phyloP scores from a whole-genome alignment of 1,140 invertebrate species.

The Penaeus japonicus region DNA sequence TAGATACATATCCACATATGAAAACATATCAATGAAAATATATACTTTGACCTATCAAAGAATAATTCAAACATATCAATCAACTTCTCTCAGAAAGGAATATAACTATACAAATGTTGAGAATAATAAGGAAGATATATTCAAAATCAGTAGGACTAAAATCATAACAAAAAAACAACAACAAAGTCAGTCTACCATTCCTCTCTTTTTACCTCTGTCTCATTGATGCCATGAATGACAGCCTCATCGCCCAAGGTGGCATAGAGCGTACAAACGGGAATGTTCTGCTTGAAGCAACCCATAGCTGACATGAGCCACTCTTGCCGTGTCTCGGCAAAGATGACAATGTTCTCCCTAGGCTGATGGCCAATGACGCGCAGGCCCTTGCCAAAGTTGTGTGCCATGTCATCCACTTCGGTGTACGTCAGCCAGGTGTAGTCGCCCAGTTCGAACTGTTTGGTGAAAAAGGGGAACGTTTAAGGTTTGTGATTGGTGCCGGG shows the following conservation, averaged over 20 bases:
- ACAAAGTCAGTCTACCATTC: too few species aligned
- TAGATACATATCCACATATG: too few species aligned
- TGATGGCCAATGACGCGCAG: slow-evolving; percentile 72
- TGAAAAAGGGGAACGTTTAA: neutral
- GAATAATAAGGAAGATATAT: too few species aligned
- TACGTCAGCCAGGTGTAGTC: slow-evolving; percentile 92
- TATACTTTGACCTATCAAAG: neutral
- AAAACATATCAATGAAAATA: neutral
- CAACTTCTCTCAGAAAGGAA: neutral
- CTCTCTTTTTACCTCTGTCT: slow-evolving; percentile 82
- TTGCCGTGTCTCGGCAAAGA: slow-evolving; percentile 95
- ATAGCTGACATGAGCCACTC: slow-evolving; percentile 97
- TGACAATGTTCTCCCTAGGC: slow-evolving; percentile 79
- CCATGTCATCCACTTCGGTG: slow-evolving; percentile 78
- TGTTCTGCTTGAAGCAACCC: slow-evolving; percentile 91
- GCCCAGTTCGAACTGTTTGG: slow-evolving; percentile 77
- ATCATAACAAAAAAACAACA: too few species aligned
- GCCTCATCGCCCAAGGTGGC: slow-evolving; percentile 96
- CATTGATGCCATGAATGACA: slow-evolving; percentile 93
- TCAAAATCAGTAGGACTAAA: too few species aligned
- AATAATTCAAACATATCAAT: neutral
- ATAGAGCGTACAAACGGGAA: slow-evolving; percentile 93
- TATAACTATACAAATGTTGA: too few species aligned
- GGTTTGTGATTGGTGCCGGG: too few species aligned
- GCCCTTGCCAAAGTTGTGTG: slow-evolving; percentile 81